Conservation (phyloP, 2,888 invertebrate species). For the Microplitis manilae region DNA sequence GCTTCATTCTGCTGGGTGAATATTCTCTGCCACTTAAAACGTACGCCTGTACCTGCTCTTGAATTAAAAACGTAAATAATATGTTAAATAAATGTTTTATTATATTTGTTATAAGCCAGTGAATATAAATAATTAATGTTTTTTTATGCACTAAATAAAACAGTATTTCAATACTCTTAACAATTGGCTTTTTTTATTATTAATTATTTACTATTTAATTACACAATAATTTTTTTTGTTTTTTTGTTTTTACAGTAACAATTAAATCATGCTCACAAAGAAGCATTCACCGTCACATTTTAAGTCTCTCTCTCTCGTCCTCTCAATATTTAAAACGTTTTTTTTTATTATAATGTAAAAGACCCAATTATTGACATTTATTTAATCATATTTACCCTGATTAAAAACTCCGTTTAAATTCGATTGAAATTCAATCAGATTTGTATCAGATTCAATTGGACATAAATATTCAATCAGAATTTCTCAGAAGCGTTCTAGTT, state of each 20-base stretch:
- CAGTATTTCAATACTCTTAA: not conserved
- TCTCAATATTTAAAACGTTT: not conserved
- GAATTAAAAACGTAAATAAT: slow-evolving; percentile 21
- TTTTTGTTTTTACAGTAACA: not conserved
- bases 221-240: slow-evolving; percentile 9
- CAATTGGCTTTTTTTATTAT: slow-evolving; percentile 12
- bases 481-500: too few relatives aligned
- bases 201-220: not conserved
- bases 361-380: too few relatives aligned
- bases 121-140: not conserved
- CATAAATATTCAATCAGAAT: too few relatives aligned
- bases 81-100: not conserved
- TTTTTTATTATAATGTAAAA: too few relatives aligned
- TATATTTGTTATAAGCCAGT: not conserved
- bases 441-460: too few relatives aligned
- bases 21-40: slow-evolving; percentile 85
- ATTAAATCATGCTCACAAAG: not conserved
- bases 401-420: too few relatives aligned
- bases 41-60: slow-evolving; percentile 31
- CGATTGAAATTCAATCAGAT: too few relatives aligned
- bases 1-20: slow-evolving; percentile 89
- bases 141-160: not conserved
- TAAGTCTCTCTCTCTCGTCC: not conserved
- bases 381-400: too few relatives aligned
- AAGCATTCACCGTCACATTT: not conserved